Evolutionary conservation across 2,888 invertebrate genomes (phyloP).

Genomic region (Pristionchus arcanus): DNA sequence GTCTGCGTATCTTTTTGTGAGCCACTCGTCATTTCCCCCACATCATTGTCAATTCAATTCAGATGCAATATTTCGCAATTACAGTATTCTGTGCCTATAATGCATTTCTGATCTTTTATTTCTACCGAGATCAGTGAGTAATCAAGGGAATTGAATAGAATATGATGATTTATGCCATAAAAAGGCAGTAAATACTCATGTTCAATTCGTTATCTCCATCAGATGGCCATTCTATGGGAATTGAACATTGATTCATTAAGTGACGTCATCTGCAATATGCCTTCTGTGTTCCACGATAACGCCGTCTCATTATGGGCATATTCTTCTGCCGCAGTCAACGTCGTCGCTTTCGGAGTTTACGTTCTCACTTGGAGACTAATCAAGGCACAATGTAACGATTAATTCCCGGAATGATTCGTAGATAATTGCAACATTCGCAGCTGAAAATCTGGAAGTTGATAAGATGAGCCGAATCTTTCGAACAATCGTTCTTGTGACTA

Average conservation of each 20-base stretch:
- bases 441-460: background rate
- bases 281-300: slow-evolving; percentile 7
- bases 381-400: background rate
- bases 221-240: background rate
- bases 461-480: slow-evolving; percentile 13
- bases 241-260: background rate
- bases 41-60: background rate
- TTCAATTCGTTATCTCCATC: background rate
- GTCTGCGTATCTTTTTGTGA: background rate
- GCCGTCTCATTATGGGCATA: slow-evolving; percentile 27
- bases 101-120: slow-evolving; percentile 26
- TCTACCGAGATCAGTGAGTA: slow-evolving; percentile 23
- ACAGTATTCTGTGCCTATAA: background rate
- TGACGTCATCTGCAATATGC: slow-evolving; percentile 22
- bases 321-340: background rate
- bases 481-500: slow-evolving; percentile 8
- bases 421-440: background rate
- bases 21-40: background rate
- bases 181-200: background rate
- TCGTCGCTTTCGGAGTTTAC: background rate
- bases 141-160: background rate
- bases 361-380: background rate
- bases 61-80: slow-evolving; percentile 29
- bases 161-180: background rate
- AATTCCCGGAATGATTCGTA: background rate